Conservation (phyloP, 2,888 invertebrate species). For the Epistrophella euchroma region DNA sequence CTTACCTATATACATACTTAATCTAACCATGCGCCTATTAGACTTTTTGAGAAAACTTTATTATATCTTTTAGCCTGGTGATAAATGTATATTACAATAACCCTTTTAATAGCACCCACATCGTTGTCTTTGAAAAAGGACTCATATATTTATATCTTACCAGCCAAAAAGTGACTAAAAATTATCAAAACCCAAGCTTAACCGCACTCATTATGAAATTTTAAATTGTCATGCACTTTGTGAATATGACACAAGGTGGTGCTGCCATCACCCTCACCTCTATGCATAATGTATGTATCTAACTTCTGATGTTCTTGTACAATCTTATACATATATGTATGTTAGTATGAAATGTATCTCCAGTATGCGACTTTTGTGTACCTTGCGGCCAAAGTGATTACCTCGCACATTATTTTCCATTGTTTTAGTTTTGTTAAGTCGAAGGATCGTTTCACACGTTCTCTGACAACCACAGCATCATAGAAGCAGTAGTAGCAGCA, state of each 20-base stretch:
- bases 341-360: slow-evolving; percentile 59
- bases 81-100: background rate
- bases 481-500: too few relatives aligned
- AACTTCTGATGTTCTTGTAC: background rate
- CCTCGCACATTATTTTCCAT: slow-evolving; percentile 75
- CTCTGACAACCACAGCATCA: slow-evolving; percentile 75
- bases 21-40: background rate
- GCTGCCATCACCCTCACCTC: background rate
- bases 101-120: slow-evolving; percentile 5
- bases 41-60: background rate
- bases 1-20: too few relatives aligned
- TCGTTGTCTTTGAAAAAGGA: background rate
- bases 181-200: slow-evolving; percentile 63
- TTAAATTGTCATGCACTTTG: slow-evolving; percentile 74
- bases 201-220: slow-evolving; percentile 75
- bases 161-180: slow-evolving; percentile 36
- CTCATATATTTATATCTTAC: slow-evolving; percentile 7
- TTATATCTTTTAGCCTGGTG: background rate
- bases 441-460: slow-evolving; percentile 76
- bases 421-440: slow-evolving; percentile 75
- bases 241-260: slow-evolving; percentile 71
- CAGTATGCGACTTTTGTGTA: slow-evolving; percentile 74
- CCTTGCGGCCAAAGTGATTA: slow-evolving; percentile 76
- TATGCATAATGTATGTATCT: background rate
- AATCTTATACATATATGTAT: background rate